Evolutionary conservation across 1,140 invertebrate genomes (phyloP).

Genomic region (Asbolus verrucosus): DNA sequence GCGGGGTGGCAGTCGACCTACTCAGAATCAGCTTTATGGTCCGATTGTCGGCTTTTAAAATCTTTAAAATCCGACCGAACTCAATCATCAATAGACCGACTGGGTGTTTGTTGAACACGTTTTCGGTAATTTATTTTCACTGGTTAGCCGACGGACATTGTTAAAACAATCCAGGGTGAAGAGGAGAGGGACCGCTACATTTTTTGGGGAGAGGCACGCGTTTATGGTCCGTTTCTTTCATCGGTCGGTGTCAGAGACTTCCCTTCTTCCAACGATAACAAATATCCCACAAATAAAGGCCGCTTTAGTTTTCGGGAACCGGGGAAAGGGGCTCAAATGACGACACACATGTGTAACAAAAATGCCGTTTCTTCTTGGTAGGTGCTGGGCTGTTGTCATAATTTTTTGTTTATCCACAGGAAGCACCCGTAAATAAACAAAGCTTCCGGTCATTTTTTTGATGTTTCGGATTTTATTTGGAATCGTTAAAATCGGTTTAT

Average conservation of each 20-base stretch:
- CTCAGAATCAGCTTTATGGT: conserved; percentile 4
- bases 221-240: conserved; percentile 9
- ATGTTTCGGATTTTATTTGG: no score
- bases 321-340: neutral
- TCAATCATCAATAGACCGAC: conserved; percentile 11
- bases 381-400: conserved; percentile 12
- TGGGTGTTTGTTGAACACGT: conserved; percentile 7
- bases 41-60: conserved; percentile 8
- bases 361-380: conserved; percentile 16
- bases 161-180: neutral
- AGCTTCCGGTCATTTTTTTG: conserved; percentile 25
- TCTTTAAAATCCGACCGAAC: conserved; percentile 1
- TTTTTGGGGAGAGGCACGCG: conserved; percentile 14
- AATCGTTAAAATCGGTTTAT: no score
- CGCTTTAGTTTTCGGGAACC: no score
- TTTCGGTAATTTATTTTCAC: neutral
- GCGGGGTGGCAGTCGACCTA: conserved; percentile 5
- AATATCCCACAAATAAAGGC: conserved; percentile 20
- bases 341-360: conserved; percentile 15
- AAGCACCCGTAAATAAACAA: conserved; percentile 23
- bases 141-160: neutral
- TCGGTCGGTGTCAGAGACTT: conserved; percentile 1
- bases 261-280: conserved; percentile 14
- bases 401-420: conserved; percentile 36
- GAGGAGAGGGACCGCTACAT: no score